Evolutionary conservation across 2,797 vertebrate genomes (phyloP).

Genomic region (Monodelphis domestica): DNA sequence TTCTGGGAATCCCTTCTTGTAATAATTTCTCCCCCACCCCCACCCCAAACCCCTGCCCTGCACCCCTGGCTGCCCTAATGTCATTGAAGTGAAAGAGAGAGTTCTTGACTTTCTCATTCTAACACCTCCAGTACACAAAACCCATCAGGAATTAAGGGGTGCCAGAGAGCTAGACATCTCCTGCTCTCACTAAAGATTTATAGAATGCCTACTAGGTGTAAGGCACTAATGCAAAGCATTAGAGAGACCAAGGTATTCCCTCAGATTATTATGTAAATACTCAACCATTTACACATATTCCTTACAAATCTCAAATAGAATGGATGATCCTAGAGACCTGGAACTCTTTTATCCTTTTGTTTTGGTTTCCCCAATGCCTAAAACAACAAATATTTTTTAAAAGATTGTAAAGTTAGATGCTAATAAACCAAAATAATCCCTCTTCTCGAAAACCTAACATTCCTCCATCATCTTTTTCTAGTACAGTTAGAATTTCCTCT

Average conservation of each 20-base stretch:
- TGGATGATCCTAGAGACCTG: not conserved
- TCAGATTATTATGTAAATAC: not conserved
- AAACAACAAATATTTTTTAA: not conserved
- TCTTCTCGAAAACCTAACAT: not conserved
- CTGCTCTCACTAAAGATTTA: not conserved
- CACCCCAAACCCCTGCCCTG: not conserved
- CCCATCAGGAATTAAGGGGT: not conserved
- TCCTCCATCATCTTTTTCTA: not conserved
- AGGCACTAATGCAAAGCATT: not conserved
- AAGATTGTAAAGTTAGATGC: not conserved
- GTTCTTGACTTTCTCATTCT: not conserved
- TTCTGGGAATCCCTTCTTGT: not conserved
- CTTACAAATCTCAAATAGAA: not conserved
- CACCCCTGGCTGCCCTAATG: too few species aligned
- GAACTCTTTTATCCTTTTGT: not conserved
- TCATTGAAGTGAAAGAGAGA: not conserved
- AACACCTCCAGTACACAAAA: not conserved
- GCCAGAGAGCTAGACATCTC: too few species aligned
- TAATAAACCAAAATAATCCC: not conserved
- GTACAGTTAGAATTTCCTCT: conserved; percentile 12
- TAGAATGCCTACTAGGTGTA: not conserved
- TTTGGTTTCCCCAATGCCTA: not conserved
- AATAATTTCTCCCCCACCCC: not conserved
- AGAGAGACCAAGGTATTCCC: not conserved
- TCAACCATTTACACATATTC: not conserved